Conservation (phyloP, 2,797 vertebrate genomes). For the Loriculus beryllinus region DNA sequence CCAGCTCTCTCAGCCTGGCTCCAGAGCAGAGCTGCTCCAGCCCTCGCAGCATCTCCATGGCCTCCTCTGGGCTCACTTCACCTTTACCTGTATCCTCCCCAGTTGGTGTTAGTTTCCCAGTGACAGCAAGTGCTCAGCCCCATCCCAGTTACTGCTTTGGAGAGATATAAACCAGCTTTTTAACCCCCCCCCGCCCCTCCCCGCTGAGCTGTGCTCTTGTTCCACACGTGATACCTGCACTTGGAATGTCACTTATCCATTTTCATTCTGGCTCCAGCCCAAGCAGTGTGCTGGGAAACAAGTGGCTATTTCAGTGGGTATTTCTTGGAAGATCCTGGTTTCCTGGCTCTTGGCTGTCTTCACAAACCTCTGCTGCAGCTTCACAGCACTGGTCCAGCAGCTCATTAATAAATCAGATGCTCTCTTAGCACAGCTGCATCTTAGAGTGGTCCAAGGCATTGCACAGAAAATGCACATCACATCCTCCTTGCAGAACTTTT, state of each 20-base stretch:
- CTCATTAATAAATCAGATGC: neutral
- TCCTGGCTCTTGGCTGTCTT: neutral
- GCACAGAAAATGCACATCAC: neutral
- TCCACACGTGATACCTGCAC: neutral
- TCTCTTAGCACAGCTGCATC: neutral
- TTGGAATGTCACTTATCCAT: neutral
- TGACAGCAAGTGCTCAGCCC: neutral
- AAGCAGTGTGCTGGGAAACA: neutral
- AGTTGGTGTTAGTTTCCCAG: neutral
- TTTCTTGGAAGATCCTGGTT: neutral
- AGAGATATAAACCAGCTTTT: neutral
- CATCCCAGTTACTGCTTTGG: neutral
- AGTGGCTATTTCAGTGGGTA: neutral
- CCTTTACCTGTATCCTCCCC: neutral
- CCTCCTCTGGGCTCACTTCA: neutral
- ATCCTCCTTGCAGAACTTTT: rapidly evolving
- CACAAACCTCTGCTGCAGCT: neutral
- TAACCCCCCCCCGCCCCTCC: neutral
- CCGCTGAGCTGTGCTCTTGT: neutral
- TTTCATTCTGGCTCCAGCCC: neutral
- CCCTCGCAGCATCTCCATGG: neutral
- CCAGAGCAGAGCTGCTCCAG: neutral
- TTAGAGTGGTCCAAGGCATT: neutral
- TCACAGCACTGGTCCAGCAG: neutral
- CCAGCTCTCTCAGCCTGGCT: neutral